phyloP scores from a whole-genome alignment of 37 sponge, comb jelly and placozoan species.

The Halichondria panicea region DNA sequence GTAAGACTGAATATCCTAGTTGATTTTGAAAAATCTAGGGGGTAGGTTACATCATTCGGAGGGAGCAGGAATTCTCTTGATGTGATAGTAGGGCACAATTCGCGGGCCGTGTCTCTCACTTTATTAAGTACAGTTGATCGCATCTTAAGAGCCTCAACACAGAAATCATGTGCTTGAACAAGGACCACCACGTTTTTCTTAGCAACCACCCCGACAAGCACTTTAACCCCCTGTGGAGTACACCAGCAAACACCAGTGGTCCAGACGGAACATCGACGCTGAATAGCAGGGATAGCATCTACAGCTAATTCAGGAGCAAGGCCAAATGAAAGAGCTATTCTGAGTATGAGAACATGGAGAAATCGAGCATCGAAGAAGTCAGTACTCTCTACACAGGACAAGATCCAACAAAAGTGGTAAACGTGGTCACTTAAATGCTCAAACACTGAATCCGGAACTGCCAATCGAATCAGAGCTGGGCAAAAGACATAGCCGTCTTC shows the following conservation, averaged over 20 bases:
- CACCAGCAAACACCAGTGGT: constrained; percentile 27
- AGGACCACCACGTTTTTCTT: not conserved
- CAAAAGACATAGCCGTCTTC: too few relatives aligned
- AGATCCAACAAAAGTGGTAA: not conserved
- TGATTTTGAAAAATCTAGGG: too few relatives aligned
- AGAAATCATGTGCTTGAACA: too few relatives aligned
- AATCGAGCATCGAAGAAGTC: constrained; percentile 18
- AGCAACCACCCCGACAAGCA: constrained; percentile 17
- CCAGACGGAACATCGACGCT: constrained; percentile 25
- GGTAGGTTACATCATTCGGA: too few relatives aligned
- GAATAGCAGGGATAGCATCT: not conserved
- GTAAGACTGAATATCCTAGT: too few relatives aligned
- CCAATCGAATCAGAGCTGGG: not conserved
- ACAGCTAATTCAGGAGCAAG: not conserved
- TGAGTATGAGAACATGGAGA: constrained; percentile 25
- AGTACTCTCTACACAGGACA: not conserved
- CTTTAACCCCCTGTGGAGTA: not conserved
- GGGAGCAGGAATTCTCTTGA: too few relatives aligned
- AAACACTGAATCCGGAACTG: not conserved
- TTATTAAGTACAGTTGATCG: too few relatives aligned
- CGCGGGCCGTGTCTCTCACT: too few relatives aligned
- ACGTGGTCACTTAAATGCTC: not conserved
- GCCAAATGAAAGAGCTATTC: constrained; percentile 19
- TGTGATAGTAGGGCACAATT: too few relatives aligned
- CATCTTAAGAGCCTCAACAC: too few relatives aligned